These are phyloP conservation scores for Tuberolachnus salignus DNA, from an alignment of 2,888 invertebrate species.

Conservation along the genomic window DNA sequence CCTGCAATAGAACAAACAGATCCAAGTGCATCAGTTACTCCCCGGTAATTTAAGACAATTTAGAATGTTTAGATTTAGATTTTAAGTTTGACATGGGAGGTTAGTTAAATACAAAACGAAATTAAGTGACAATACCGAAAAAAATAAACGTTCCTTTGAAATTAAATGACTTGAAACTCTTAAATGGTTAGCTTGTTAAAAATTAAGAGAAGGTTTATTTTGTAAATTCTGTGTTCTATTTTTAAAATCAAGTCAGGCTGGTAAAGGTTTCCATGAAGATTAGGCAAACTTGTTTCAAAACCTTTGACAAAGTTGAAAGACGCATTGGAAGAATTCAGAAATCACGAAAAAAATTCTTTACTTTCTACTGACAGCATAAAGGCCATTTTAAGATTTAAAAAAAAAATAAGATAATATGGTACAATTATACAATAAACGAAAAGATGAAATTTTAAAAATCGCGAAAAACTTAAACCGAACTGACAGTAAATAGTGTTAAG, in stretches of 20 bases:
- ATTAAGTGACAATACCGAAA: conserved; percentile 1
- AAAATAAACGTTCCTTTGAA: conserved; percentile 13
- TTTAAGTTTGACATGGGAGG: not conserved
- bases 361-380: conserved; percentile 54
- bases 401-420: conserved; percentile 57
- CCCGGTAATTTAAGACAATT: too few relatives aligned
- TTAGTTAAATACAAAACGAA: too few relatives aligned
- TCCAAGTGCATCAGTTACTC: too few relatives aligned
- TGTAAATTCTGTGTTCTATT: conserved; percentile 30
- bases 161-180: conserved; percentile 7
- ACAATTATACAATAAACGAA: conserved; percentile 29
- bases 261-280: not conserved
- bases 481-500: conserved; percentile 32
- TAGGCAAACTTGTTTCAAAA: conserved; percentile 4
- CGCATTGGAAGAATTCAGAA: conserved; percentile 12
- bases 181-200: conserved; percentile 21
- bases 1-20: too few relatives aligned
- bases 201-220: conserved; percentile 6
- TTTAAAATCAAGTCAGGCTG: not conserved
- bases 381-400: conserved; percentile 60
- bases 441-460: conserved; percentile 31
- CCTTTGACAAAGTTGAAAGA: conserved; percentile 8
- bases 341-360: conserved; percentile 20
- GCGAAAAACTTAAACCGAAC: conserved; percentile 19
- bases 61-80: too few relatives aligned